phyloP scores from a whole-genome alignment of 2,888 invertebrate genomes.

The Melangyna quadrimaculata region DNA sequence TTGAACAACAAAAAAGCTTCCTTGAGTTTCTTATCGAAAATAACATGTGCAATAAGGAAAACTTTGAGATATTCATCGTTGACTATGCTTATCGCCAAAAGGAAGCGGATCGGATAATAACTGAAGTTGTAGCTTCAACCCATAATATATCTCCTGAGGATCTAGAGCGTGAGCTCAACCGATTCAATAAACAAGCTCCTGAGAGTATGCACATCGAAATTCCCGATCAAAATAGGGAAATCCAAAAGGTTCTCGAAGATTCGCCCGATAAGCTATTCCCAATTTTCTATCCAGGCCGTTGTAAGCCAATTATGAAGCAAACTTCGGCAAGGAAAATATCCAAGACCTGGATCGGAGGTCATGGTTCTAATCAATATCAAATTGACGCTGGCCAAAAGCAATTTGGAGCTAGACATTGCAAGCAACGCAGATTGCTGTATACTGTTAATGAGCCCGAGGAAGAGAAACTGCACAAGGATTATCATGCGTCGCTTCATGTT shows the following conservation, averaged over 20 bases:
- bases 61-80: conserved; percentile 75
- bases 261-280: conserved; percentile 80
- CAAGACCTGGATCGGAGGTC: conserved; percentile 76
- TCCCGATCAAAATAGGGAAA: conserved; percentile 50
- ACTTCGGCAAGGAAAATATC: conserved; percentile 78
- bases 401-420: conserved; percentile 89
- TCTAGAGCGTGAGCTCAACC: conserved; percentile 39
- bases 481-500: conserved; percentile 86
- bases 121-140: conserved; percentile 40
- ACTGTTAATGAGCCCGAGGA: conserved; percentile 86
- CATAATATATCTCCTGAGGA: conserved; percentile 54
- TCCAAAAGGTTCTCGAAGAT: neutral
- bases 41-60: conserved; percentile 75
- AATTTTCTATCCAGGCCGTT: conserved; percentile 78
- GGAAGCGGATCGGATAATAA: conserved; percentile 74
- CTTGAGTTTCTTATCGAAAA: conserved; percentile 75
- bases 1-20: conserved; percentile 73
- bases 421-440: conserved; percentile 84
- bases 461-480: conserved; percentile 88
- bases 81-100: conserved; percentile 73
- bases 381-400: conserved; percentile 92
- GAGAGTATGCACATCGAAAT: conserved; percentile 48
- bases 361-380: conserved; percentile 85
- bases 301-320: conserved; percentile 74
- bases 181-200: conserved; percentile 11